A percentile compares a stretch with the other conserved stretches of the same genome.
Conservation (phyloP, 2,888 invertebrate genomes). For the Druceiella hillmani region DNA sequence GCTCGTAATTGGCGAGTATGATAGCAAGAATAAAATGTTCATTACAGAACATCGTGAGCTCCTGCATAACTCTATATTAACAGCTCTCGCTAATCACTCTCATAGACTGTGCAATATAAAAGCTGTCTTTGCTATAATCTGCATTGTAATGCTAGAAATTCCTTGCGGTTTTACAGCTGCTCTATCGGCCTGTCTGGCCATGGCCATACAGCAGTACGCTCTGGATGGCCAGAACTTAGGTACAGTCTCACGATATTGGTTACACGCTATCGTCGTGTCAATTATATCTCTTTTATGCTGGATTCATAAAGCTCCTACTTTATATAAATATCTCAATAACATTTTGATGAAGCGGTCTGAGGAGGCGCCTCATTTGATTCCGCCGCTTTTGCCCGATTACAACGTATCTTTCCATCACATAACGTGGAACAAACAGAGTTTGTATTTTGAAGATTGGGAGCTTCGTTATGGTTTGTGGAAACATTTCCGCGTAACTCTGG, state of each 20-base stretch:
- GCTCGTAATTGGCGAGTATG: constrained; percentile 35
- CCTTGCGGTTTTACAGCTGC: constrained; percentile 59
- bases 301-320: constrained; percentile 51
- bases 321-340: constrained; percentile 53
- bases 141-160: constrained; percentile 51
- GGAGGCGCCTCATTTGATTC: constrained; percentile 59
- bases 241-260: constrained; percentile 39
- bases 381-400: constrained; percentile 51
- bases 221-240: constrained; percentile 35
- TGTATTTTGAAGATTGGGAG: constrained; percentile 63
- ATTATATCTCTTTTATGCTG: constrained; percentile 58
- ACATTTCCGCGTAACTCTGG: constrained; percentile 38
- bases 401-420: constrained; percentile 50
- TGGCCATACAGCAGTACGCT: constrained; percentile 56
- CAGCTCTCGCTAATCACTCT: constrained; percentile 44
- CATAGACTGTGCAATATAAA: constrained; percentile 46
- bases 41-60: constrained; percentile 43
- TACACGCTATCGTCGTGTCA: constrained; percentile 56
- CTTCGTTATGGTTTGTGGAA: constrained; percentile 60
- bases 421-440: constrained; percentile 54
- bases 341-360: constrained; percentile 52
- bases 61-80: constrained; percentile 40
- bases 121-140: constrained; percentile 49
- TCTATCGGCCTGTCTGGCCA: constrained; percentile 49
- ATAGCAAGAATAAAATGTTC: constrained; percentile 45